phyloP scores from a whole-genome alignment of 2,888 invertebrate species.

The Phasia obesa region DNA sequence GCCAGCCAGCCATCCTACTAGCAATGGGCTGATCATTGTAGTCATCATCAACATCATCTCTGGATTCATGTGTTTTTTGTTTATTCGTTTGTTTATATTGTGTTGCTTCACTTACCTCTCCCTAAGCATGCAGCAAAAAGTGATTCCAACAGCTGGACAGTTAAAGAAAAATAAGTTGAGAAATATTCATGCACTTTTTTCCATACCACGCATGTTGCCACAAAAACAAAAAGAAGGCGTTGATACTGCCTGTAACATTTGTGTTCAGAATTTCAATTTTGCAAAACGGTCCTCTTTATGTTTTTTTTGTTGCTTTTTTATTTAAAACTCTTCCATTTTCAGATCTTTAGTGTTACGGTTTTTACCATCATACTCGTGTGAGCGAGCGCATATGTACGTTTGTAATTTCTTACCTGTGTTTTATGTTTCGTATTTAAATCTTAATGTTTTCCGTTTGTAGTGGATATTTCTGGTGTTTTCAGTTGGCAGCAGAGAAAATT shows the following conservation, averaged over 20 bases:
- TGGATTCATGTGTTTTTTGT: slow-evolving; percentile 32
- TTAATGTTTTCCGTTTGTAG: slow-evolving; percentile 55
- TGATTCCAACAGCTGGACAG: slow-evolving; percentile 54
- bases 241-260: slow-evolving; percentile 67
- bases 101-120: slow-evolving; percentile 25
- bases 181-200: slow-evolving; percentile 55
- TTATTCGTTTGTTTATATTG: slow-evolving; percentile 18
- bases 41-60: slow-evolving; percentile 40
- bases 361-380: slow-evolving; percentile 34
- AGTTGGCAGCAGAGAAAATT: slow-evolving; percentile 71
- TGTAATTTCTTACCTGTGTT: slow-evolving; percentile 10
- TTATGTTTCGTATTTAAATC: slow-evolving; percentile 47
- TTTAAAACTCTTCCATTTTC: slow-evolving; percentile 3
- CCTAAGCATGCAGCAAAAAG: slow-evolving; percentile 14
- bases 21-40: slow-evolving; percentile 53
- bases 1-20: slow-evolving; percentile 21
- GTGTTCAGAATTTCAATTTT: slow-evolving; percentile 72
- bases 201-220: slow-evolving; percentile 61
- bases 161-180: slow-evolving; percentile 33
- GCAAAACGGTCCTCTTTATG: slow-evolving; percentile 63
- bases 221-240: slow-evolving; percentile 66
- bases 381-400: slow-evolving; percentile 8
- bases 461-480: slow-evolving; percentile 45
- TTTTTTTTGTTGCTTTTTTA: neutral
- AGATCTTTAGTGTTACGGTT: slow-evolving; percentile 12